A percentile compares a stretch with the other conserved stretches of the same genome.
These are phyloP conservation scores for Pasiphila rectangulata DNA, from an alignment of 2,888 invertebrate species.

Conservation along the genomic window DNA sequence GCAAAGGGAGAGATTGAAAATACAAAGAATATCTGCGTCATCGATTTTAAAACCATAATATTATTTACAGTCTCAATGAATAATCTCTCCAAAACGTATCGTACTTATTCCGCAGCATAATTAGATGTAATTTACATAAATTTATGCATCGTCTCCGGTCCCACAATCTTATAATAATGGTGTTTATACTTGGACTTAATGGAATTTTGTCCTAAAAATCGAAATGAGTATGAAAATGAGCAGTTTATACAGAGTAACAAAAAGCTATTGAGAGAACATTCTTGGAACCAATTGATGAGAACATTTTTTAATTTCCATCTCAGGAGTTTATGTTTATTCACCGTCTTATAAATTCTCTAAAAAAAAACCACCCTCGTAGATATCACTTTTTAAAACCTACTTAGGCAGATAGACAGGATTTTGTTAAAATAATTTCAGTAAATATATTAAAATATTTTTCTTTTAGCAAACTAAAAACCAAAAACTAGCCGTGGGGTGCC, in stretches of 20 bases:
- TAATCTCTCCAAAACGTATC: constrained; percentile 12
- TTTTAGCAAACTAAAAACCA: too few relatives aligned
- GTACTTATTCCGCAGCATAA: constrained; percentile 30
- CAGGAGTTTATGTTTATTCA: background rate
- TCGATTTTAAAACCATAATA: too few relatives aligned
- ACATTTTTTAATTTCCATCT: background rate
- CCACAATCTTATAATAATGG: constrained; percentile 42
- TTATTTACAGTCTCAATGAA: too few relatives aligned
- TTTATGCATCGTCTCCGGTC: constrained; percentile 28
- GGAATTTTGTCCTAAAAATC: constrained; percentile 37
- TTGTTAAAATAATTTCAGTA: too few relatives aligned
- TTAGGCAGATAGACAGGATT: too few relatives aligned
- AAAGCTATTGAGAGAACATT: background rate
- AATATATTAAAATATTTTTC: too few relatives aligned
- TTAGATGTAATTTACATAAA: constrained; percentile 47
- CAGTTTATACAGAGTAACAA: constrained; percentile 34
- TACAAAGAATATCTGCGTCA: too few relatives aligned
- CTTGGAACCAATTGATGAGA: background rate
- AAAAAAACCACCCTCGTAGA: too few relatives aligned
- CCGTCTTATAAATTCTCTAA: too few relatives aligned
- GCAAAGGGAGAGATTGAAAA: too few relatives aligned
- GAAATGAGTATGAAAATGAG: constrained; percentile 49
- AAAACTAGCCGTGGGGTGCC: too few relatives aligned
- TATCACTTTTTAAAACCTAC: too few relatives aligned
- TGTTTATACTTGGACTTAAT: constrained; percentile 41